A percentile compares a stretch with the other conserved stretches of the same genome.
These are phyloP conservation scores for Bombus difficillimus DNA, from an alignment of 1,140 invertebrate species.

Conservation along the genomic window DNA sequence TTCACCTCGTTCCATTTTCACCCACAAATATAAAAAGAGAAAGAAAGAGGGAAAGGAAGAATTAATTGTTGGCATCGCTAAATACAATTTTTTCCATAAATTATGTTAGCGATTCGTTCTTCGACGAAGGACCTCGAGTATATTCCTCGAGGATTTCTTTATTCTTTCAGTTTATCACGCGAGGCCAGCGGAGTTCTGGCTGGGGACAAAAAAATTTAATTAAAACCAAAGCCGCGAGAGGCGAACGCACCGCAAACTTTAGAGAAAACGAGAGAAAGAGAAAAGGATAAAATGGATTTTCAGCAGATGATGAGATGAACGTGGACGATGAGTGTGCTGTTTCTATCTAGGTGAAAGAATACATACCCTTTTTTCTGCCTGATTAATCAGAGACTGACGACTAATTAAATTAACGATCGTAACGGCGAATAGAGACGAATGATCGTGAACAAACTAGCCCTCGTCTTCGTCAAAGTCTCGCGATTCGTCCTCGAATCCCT, in stretches of 20 bases:
- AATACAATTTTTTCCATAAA: slow-evolving; percentile 22
- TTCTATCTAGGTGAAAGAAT: slow-evolving; percentile 7
- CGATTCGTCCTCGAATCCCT: slow-evolving; percentile 70
- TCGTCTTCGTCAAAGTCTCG: slow-evolving; percentile 29
- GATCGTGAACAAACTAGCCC: slow-evolving; percentile 24
- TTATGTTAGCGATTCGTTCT: slow-evolving; percentile 6
- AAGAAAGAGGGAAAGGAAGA: not conserved
- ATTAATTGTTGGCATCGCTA: slow-evolving; percentile 17
- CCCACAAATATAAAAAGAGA: not conserved
- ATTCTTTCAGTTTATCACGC: slow-evolving; percentile 45
- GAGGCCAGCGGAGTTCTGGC: not conserved
- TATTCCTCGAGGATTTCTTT: slow-evolving; percentile 49
- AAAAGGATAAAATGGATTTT: slow-evolving; percentile 22
- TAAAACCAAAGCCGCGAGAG: slow-evolving; percentile 45
- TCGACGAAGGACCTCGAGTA: not conserved
- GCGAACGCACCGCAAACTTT: slow-evolving; percentile 5
- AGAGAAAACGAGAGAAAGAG: not conserved
- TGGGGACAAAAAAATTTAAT: slow-evolving; percentile 36
- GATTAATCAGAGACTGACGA: slow-evolving; percentile 42
- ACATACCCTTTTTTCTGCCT: not conserved
- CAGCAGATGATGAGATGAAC: slow-evolving; percentile 24
- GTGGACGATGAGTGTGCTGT: not conserved
- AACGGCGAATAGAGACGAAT: slow-evolving; percentile 27
- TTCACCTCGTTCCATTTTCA: not conserved
- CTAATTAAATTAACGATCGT: slow-evolving; percentile 59